phyloP scores from a whole-genome alignment of 2,888 invertebrate genomes.

The Hypsopygia costalis region DNA sequence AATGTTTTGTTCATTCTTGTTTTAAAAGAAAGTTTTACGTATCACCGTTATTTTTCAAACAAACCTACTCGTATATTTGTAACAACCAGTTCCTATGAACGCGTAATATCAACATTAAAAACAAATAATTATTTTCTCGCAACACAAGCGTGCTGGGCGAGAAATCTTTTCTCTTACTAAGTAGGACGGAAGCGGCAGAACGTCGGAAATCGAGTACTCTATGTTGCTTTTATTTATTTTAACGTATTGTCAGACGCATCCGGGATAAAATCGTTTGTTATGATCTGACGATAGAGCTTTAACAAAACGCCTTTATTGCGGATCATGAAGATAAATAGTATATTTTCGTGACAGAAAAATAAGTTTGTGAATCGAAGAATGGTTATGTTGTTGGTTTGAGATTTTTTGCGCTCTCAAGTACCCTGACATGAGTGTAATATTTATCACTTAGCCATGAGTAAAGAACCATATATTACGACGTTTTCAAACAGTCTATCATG shows the following conservation, averaged over 20 bases:
- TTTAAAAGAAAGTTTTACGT: no score
- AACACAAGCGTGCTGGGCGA: constrained; percentile 28
- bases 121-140: constrained; percentile 8
- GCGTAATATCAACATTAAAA: constrained; percentile 4
- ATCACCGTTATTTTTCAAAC: no score
- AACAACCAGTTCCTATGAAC: constrained; percentile 4
- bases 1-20: no score
- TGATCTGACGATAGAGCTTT: constrained; percentile 7
- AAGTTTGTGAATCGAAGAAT: background rate
- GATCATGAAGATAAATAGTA: background rate
- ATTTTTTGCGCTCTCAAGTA: no score
- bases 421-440: no score
- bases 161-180: constrained; percentile 42
- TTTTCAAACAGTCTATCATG: no score
- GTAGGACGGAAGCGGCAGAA: constrained; percentile 53
- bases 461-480: no score
- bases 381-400: background rate
- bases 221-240: constrained; percentile 44
- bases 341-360: background rate
- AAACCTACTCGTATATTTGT: no score
- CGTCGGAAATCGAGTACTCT: constrained; percentile 66
- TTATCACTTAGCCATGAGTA: no score
- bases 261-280: constrained; percentile 10
- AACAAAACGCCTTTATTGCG: constrained; percentile 2
- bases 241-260: constrained; percentile 9